Evolutionary conservation across 2,113 vertebrate species (phyloP).

Genomic region (Atherinomorus stipes): DNA sequence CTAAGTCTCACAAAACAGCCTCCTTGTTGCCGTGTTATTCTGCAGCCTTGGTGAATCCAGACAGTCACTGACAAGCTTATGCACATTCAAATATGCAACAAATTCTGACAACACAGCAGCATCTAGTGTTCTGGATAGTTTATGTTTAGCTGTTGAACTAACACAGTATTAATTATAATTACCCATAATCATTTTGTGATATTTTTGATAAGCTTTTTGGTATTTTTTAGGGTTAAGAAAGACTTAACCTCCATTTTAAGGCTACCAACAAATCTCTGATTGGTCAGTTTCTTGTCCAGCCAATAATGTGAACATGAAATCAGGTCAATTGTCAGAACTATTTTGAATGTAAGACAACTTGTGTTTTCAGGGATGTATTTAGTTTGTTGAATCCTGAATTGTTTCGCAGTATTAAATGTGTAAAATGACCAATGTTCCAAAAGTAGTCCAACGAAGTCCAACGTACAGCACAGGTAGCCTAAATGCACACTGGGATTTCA

Average conservation of each 20-base stretch:
- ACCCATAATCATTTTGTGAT: too few species aligned
- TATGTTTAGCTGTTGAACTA: too few species aligned
- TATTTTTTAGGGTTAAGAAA: neutral
- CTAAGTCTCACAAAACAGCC: too few species aligned
- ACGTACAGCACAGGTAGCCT: neutral
- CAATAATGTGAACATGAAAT: neutral
- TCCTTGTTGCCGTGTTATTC: too few species aligned
- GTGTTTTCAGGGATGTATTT: neutral
- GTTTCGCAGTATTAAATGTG: neutral
- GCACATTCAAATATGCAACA: neutral
- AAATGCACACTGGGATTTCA: conserved; percentile 16
- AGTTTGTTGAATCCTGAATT: conserved; percentile 4
- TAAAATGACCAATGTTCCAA: neutral
- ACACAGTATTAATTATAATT: too few species aligned
- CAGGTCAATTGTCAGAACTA: too few species aligned
- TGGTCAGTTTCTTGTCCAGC: neutral
- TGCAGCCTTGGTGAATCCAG: too few species aligned
- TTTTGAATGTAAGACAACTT: too few species aligned
- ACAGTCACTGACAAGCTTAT: neutral
- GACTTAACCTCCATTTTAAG: neutral
- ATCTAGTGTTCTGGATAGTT: neutral
- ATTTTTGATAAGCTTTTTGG: too few species aligned
- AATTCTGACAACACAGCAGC: neutral
- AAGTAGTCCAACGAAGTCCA: neutral
- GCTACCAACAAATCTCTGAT: neutral